Base-by-base conservation (phyloP, 2,888 invertebrate species). In the Aspidiotus destructor region DNA sequence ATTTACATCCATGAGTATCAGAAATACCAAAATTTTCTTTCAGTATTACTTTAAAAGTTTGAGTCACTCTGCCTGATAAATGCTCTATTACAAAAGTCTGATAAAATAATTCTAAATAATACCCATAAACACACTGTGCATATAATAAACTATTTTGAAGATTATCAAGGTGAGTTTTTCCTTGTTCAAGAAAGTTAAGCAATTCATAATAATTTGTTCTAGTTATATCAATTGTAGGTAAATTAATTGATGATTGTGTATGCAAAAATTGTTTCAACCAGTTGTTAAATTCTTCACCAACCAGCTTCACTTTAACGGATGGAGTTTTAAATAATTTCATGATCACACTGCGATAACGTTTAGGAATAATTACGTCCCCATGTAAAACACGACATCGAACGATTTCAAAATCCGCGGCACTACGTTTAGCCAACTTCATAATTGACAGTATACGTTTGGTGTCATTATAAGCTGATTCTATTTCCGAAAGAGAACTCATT, bases 11-110 rank as follows among this genome's bases (percentile, higher is more conserved):
- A 60, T 60, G 40, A 60, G 60, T 17, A 28, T 60, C 60, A 60
- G 60, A 60, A 40, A 60, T 60, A 60, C 60, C 60, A 60, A 60
- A 60, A 60, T 60, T 60, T 60, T 60, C 60, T 60, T 60, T 60
- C 60, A 60, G 16, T 60, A 60, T 60, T 60, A 40, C 40, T 60
- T 60, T 40, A 28, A 60, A 60, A 60, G 60, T 60, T 60, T 60
- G 28, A 60, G 40, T 9, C 60, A 60, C 40, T 60, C 60, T 60
- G 9, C 60, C 40, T n/a, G 40, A 60, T 40, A 60, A 60, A 9
- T 60, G 60, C 60, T 60, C 60, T 60, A 60, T 28, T 60, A 60
- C 60, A 60, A n/a, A 60, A 40, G 60, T 60, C 16, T 60, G 60
- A 60, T 60, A 60, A 60, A 60, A 60, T 60, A 60, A 28, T 60